Evolutionary conservation across 2,888 invertebrate species (phyloP), one percentile per base, ranked within the genome.

Genomic region (Dicyrtomina minuta): DNA sequence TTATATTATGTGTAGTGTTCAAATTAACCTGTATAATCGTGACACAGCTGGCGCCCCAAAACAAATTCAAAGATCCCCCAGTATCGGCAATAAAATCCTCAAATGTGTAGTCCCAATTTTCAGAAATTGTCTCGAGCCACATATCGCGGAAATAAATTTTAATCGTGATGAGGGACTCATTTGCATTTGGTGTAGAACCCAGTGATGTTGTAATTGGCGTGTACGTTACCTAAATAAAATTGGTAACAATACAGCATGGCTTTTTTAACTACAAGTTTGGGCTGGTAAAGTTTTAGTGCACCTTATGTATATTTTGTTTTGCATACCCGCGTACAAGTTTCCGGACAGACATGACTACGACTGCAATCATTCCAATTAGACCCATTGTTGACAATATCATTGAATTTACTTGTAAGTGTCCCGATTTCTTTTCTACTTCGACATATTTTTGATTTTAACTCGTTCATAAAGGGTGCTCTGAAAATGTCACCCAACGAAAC

Each of bases 181-280:
- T 65, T n/a, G 22, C 33, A 6, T 22, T 20, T n/a, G n/a, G n/a
- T 15, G 58, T 62, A 24, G 70, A 69, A 1, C 71, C 73, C 10
- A 73, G 56, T 1, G 71, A 73, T 17, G 67, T 59, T n/a, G 71
- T 73, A 13, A 73, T 70, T 8, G 73, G 73, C 41, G 69, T 71
- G 51, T 58, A 71, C 13, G 66, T 65, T n/a, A 64, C 53, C 70
- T 73, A 33, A 6, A 56, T 49, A n/a, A 26, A 10, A 41, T 10
- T 10, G 8, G 43, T 41, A 8, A 41, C 24, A 26, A 49, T 13
- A 49, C n/a, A 10, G 1, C 41, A 62, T 22, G 12, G 27, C 26
- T 33, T 17, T 13, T 51, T 51, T 51, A 8, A 51, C 8, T 8
- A 17, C 51, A 51, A 51, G 10, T 51, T 51, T 51, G n/a, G 8